Conservation (phyloP, 2,113 vertebrate genomes). For the Cromileptes altivelis region DNA sequence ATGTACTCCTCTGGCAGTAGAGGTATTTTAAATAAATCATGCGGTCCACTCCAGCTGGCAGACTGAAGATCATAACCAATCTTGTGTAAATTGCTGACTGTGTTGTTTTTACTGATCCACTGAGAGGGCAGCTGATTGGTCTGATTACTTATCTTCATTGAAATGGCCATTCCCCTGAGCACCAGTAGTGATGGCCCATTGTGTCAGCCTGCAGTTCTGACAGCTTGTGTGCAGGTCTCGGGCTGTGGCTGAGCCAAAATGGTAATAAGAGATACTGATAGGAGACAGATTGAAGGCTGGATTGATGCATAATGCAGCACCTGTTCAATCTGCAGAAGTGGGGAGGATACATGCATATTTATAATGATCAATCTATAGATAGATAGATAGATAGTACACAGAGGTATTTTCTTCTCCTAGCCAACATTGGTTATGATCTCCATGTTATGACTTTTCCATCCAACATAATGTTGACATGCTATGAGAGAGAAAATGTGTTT, state of each 20-base stretch:
- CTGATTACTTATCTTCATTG: conserved; percentile 60
- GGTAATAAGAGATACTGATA: conserved; percentile 56
- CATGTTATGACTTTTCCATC: conserved; percentile 30
- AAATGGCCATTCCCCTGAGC: conserved; percentile 53
- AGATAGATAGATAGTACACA: not conserved
- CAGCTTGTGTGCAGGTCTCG: conserved; percentile 53
- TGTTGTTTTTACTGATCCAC: conserved; percentile 51
- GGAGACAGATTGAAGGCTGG: conserved; percentile 55
- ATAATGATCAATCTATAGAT: not conserved
- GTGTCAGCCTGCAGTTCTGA: conserved; percentile 32
- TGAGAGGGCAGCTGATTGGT: conserved; percentile 56
- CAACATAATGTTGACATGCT: conserved; percentile 13
- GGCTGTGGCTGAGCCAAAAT: conserved; percentile 47
- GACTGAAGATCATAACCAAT: conserved; percentile 41
- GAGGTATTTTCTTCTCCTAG: not conserved
- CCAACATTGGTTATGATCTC: not conserved
- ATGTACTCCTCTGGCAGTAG: not conserved
- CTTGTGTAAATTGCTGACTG: conserved; percentile 45
- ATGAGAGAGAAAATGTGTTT: conserved; percentile 49
- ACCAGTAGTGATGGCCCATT: conserved; percentile 43
- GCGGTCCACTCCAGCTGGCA: not conserved
- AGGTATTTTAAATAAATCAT: conserved; percentile 22
- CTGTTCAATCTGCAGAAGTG: conserved; percentile 43
- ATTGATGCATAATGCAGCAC: conserved; percentile 61
- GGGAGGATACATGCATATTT: conserved; percentile 2